These are phyloP conservation scores for Isaurus tuberculatus DNA, from an alignment of 92 coral and sea anemone species.

Conservation along the genomic window DNA sequence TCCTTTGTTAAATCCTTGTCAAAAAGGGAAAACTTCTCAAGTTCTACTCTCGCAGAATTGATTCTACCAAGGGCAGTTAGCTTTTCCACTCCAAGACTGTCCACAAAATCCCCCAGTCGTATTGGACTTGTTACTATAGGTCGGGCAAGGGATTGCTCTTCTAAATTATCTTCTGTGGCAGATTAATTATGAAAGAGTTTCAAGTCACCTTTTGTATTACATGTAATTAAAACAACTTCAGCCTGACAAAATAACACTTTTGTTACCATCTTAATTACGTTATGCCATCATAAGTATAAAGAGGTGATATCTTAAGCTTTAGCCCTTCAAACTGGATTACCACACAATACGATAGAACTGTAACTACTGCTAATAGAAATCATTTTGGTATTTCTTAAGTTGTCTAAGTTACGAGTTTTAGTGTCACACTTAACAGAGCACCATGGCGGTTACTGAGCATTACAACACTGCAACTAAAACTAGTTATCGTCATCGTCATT, in stretches of 20 bases:
- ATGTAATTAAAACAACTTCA: neutral
- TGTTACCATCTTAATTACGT: neutral
- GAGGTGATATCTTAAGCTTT: too few relatives aligned
- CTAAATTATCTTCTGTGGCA: conserved; percentile 1
- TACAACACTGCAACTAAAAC: neutral
- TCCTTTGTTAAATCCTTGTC: neutral
- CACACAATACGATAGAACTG: too few relatives aligned
- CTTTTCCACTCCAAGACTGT: conserved; percentile 86
- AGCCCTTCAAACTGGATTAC: too few relatives aligned
- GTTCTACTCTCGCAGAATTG: conserved; percentile 83
- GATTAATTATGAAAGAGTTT: neutral
- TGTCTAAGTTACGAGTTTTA: too few relatives aligned
- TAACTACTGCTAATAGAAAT: too few relatives aligned
- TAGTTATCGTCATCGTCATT: neutral
- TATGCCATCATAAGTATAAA: too few relatives aligned
- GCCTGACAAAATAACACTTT: neutral
- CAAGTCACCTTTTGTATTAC: neutral
- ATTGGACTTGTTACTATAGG: conserved; percentile 20
- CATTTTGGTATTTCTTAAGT: too few relatives aligned
- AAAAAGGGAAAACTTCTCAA: conserved; percentile 65
- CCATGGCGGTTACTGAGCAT: neutral
- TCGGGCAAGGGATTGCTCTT: neutral
- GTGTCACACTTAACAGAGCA: too few relatives aligned
- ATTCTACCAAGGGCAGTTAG: conserved; percentile 90
- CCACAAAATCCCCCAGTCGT: conserved; percentile 55